Percentiles rank a stretch among this genome's conserved stretches.
phyloP scores from a whole-genome alignment of 1,140 invertebrate species.

The Ips nitidus region DNA sequence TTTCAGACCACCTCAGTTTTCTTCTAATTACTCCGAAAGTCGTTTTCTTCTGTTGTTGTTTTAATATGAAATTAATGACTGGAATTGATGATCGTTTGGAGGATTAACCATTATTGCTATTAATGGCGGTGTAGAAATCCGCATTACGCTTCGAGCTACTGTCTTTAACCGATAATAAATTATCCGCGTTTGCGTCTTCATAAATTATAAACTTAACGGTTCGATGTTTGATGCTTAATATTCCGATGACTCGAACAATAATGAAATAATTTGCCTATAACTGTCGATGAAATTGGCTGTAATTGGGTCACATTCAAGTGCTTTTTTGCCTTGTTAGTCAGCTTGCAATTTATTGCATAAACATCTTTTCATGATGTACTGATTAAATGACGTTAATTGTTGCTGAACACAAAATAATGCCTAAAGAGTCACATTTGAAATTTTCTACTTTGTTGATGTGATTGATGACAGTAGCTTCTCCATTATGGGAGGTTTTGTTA shows the following conservation, averaged over 20 bases:
- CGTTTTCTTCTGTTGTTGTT: background rate
- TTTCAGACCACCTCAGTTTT: no score
- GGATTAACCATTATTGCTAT: no score
- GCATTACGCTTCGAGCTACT: constrained; percentile 32
- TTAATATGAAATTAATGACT: background rate
- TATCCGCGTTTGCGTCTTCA: constrained; percentile 14
- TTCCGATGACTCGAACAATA: background rate
- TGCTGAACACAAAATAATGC: no score
- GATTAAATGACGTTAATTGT: no score
- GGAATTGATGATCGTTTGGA: no score
- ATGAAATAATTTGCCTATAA: background rate
- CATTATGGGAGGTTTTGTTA: no score
- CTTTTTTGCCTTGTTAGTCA: background rate
- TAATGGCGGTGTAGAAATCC: constrained; percentile 27
- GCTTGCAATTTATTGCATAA: background rate
- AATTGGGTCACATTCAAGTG: background rate
- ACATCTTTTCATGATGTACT: no score
- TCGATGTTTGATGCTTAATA: background rate
- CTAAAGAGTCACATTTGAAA: no score
- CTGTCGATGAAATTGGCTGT: background rate
- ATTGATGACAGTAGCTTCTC: no score
- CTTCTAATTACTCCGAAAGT: no score
- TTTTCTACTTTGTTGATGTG: no score
- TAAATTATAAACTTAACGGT: constrained; percentile 22
- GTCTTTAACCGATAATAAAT: constrained; percentile 32